Evolutionary conservation across 2,888 invertebrate species (phyloP).

Genomic region (Poecilobothrus nobilitatus): DNA sequence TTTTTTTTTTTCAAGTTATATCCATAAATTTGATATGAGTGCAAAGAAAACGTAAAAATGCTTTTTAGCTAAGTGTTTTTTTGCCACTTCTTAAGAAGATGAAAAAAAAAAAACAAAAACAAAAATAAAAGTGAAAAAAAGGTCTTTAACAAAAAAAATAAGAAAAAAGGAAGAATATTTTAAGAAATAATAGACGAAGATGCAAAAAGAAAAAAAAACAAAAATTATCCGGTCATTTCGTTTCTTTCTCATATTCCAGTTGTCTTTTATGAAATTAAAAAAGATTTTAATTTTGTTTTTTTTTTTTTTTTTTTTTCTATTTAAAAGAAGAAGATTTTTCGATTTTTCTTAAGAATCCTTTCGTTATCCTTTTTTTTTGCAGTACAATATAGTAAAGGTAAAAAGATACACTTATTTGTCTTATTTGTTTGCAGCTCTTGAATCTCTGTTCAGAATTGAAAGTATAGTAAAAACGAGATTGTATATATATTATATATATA

Average conservation of each 20-base stretch:
- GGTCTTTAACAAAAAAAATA: background rate
- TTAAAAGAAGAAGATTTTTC: too few species aligned
- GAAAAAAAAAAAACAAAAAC: background rate
- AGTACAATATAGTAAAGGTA: too few species aligned
- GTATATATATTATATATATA: too few species aligned
- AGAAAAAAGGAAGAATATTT: background rate
- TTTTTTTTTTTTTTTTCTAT: too few species aligned
- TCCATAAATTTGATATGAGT: background rate
- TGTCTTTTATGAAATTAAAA: too few species aligned
- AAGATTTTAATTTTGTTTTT: background rate
- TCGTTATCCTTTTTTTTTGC: too few species aligned
- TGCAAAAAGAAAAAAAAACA: background rate
- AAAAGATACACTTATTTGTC: too few species aligned
- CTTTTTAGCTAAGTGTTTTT: constrained; percentile 4
- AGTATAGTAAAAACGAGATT: too few species aligned
- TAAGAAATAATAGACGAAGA: too few species aligned
- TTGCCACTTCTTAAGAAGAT: background rate
- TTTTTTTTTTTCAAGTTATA: background rate
- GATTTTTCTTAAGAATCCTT: too few species aligned
- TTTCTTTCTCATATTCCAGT: background rate
- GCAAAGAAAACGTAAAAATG: constrained; percentile 4
- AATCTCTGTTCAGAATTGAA: too few species aligned
- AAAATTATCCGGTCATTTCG: background rate
- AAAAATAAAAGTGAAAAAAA: background rate
- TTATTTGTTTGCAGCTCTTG: too few species aligned